Conservation (phyloP, 2,888 invertebrate genomes). For the Teinopalpus imperialis region DNA sequence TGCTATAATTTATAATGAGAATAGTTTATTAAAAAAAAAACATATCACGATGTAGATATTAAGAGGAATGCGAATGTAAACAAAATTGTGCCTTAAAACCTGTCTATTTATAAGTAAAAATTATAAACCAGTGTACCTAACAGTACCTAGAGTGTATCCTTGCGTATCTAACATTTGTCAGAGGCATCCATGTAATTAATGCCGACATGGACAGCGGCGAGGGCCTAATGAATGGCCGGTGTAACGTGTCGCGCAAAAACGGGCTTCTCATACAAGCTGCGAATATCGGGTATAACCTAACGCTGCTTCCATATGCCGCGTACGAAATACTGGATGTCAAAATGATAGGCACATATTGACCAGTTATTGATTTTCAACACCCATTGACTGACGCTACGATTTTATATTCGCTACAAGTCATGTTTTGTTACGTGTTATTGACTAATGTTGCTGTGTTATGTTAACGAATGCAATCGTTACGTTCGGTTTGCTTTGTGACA, state of each 20-base stretch:
- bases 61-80: too few relatives aligned
- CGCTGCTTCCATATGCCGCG: slow-evolving; percentile 40
- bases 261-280: slow-evolving; percentile 56
- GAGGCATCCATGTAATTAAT: slow-evolving; percentile 72
- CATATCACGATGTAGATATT: too few relatives aligned
- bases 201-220: slow-evolving; percentile 57
- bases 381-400: slow-evolving; percentile 48
- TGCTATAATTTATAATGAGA: too few relatives aligned
- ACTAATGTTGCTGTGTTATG: neutral
- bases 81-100: too few relatives aligned
- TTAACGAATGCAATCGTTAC: too few relatives aligned
- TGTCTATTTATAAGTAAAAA: too few relatives aligned
- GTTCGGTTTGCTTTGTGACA: slow-evolving; percentile 5
- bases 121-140: too few relatives aligned
- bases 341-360: slow-evolving; percentile 72
- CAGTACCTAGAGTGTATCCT: slow-evolving; percentile 26
- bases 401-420: slow-evolving; percentile 41
- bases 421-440: slow-evolving; percentile 31
- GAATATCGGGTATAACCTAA: slow-evolving; percentile 36
- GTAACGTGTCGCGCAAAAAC: slow-evolving; percentile 70
- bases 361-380: slow-evolving; percentile 66
- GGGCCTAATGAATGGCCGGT: slow-evolving; percentile 72
- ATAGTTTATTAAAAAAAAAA: too few relatives aligned
- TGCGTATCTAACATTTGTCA: slow-evolving; percentile 59
- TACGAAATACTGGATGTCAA: slow-evolving; percentile 69